phyloP scores from a whole-genome alignment of 2,888 invertebrate genomes.

The Prosopocoilus inquinatus region DNA sequence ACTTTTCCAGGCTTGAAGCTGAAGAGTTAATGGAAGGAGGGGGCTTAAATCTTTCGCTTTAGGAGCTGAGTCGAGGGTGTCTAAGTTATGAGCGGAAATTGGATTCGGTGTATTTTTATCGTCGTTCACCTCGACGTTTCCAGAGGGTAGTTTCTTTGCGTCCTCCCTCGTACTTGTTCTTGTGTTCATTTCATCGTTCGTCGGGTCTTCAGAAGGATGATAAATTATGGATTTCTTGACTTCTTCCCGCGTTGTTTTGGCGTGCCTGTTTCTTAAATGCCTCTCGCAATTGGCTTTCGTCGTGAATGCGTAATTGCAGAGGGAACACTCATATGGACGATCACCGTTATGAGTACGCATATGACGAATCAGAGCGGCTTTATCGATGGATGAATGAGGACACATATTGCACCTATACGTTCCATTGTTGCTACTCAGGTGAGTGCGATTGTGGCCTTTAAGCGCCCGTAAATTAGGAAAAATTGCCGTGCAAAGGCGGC shows the following conservation, averaged over 20 bases:
- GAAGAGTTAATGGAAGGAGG: constrained; percentile 13
- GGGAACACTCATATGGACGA: constrained; percentile 88
- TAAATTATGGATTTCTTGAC: constrained; percentile 86
- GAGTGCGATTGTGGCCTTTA: constrained; percentile 87
- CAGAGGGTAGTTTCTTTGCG: constrained; percentile 46
- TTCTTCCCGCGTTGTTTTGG: constrained; percentile 81
- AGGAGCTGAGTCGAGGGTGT: constrained; percentile 11
- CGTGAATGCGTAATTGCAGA: constrained; percentile 96
- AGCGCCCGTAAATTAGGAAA: constrained; percentile 87
- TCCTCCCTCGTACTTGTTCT: constrained; percentile 56
- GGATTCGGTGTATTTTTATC: constrained; percentile 35
- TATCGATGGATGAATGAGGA: constrained; percentile 83
- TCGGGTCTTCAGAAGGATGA: constrained; percentile 82
- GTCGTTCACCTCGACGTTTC: constrained; percentile 16
- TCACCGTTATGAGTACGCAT: constrained; percentile 95
- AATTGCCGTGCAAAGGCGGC: constrained; percentile 81
- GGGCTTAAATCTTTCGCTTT: constrained; percentile 16
- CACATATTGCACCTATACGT: constrained; percentile 94
- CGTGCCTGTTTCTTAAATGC: constrained; percentile 88
- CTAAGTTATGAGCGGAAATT: constrained; percentile 41
- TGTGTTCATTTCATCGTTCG: constrained; percentile 67
- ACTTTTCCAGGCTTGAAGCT: constrained; percentile 32
- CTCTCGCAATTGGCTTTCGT: constrained; percentile 97
- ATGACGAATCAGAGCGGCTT: constrained; percentile 87
- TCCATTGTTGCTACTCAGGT: constrained; percentile 72